Conservation (phyloP, 2,888 invertebrate species). For the Rugalucina vietnamica region DNA sequence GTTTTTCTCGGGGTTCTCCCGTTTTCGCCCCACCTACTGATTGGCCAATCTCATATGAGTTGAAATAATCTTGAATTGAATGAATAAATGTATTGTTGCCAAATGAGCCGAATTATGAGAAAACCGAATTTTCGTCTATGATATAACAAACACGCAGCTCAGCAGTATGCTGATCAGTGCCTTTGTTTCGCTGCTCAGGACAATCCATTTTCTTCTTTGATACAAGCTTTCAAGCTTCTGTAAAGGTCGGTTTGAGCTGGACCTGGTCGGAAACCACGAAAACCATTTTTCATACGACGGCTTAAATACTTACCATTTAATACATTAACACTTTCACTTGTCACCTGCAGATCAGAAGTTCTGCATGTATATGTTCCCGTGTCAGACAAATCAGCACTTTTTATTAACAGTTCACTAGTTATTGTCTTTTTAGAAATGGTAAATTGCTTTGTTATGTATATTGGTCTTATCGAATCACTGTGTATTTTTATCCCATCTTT, state of each 20-base stretch:
- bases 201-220: neutral
- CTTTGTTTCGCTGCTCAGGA: too few species aligned
- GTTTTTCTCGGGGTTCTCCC: too few species aligned
- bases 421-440: slow-evolving; percentile 61
- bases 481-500: slow-evolving; percentile 69
- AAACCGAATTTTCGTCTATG: too few species aligned
- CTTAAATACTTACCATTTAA: slow-evolving; percentile 69
- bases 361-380: slow-evolving; percentile 71
- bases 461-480: slow-evolving; percentile 47
- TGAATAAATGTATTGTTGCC: too few species aligned
- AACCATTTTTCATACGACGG: neutral
- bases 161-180: neutral
- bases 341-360: slow-evolving; percentile 67
- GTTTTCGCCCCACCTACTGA: too few species aligned
- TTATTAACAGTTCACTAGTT: slow-evolving; percentile 63
- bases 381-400: slow-evolving; percentile 65
- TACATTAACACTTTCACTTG: slow-evolving; percentile 67
- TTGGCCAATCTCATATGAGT: too few species aligned
- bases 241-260: neutral
- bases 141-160: too few species aligned
- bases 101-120: too few species aligned
- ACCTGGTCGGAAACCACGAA: too few species aligned
- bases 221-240: neutral
- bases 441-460: slow-evolving; percentile 63
- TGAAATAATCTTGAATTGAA: too few species aligned